phyloP scores from a whole-genome alignment of 2,888 invertebrate genomes.

The Anaspis maculata region DNA sequence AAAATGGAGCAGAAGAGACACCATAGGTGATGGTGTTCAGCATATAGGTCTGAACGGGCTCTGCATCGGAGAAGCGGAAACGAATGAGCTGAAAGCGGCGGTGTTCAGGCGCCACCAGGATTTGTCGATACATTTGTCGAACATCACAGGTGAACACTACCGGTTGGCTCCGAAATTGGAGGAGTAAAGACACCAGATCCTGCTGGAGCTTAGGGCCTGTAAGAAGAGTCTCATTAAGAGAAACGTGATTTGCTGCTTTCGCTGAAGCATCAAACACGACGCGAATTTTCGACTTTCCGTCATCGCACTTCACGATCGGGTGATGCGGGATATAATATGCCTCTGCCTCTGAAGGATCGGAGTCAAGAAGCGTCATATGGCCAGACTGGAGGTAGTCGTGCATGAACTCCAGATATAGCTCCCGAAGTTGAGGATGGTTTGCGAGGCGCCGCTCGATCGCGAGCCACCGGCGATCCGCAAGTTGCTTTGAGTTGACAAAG shows the following conservation, averaged over 20 bases:
- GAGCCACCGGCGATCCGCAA: background rate
- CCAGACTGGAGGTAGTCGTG: slow-evolving; percentile 7
- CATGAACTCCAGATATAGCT: slow-evolving; percentile 7
- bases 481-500: background rate
- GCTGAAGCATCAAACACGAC: slow-evolving; percentile 9
- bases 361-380: slow-evolving; percentile 5
- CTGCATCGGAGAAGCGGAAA: slow-evolving; percentile 5
- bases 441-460: background rate
- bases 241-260: background rate
- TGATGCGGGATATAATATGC: slow-evolving; percentile 13
- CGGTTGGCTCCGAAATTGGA: slow-evolving; percentile 8
- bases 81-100: slow-evolving; percentile 10
- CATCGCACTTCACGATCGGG: slow-evolving; percentile 4
- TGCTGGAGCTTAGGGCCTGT: slow-evolving; percentile 11
- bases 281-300: slow-evolving; percentile 5
- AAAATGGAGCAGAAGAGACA: slow-evolving; percentile 5
- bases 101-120: slow-evolving; percentile 9
- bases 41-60: slow-evolving; percentile 3
- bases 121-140: slow-evolving; percentile 16
- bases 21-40: slow-evolving; percentile 9
- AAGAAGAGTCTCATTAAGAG: slow-evolving; percentile 10
- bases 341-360: background rate
- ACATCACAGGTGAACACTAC: slow-evolving; percentile 10
- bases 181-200: slow-evolving; percentile 6
- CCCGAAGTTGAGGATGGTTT: background rate